phyloP scores from a whole-genome alignment of 2,113 vertebrate genomes.

The Bubalus kerabau region DNA sequence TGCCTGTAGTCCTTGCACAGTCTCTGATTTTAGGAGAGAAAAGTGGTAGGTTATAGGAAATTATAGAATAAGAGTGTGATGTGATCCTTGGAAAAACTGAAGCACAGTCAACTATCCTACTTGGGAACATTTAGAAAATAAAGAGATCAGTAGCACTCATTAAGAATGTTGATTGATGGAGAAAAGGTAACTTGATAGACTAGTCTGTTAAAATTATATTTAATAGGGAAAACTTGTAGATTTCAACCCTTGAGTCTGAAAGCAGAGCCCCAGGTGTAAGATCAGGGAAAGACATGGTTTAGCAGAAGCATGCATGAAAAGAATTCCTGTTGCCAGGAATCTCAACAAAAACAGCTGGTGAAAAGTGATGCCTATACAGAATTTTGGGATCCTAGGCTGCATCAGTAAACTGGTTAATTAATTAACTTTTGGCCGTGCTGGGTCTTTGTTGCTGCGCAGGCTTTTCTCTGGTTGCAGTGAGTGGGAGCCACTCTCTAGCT shows the following conservation, averaged over 20 bases:
- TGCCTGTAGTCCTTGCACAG: background rate
- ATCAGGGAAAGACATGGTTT: background rate
- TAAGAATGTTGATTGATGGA: background rate
- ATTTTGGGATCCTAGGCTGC: background rate
- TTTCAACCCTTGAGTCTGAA: background rate
- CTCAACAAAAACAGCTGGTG: background rate
- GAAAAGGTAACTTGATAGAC: background rate
- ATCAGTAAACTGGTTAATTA: background rate
- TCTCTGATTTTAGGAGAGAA: background rate
- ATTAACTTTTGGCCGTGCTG: background rate
- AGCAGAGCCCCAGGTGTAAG: background rate
- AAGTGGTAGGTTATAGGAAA: background rate
- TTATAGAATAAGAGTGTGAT: background rate
- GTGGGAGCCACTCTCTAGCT: background rate
- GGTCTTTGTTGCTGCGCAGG: rapidly evolving
- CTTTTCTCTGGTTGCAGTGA: background rate
- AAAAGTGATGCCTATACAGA: background rate
- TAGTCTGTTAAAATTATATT: background rate
- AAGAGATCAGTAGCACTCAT: background rate
- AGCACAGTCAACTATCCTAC: background rate
- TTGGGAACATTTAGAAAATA: background rate
- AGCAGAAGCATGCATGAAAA: background rate
- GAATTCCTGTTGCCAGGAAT: background rate
- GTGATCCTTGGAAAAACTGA: background rate
- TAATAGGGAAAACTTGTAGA: background rate